A percentile compares a stretch with the other conserved stretches of the same genome.
phyloP scores from a whole-genome alignment of 2,113 vertebrate genomes.

The Leptobrachium ailaonicum region DNA sequence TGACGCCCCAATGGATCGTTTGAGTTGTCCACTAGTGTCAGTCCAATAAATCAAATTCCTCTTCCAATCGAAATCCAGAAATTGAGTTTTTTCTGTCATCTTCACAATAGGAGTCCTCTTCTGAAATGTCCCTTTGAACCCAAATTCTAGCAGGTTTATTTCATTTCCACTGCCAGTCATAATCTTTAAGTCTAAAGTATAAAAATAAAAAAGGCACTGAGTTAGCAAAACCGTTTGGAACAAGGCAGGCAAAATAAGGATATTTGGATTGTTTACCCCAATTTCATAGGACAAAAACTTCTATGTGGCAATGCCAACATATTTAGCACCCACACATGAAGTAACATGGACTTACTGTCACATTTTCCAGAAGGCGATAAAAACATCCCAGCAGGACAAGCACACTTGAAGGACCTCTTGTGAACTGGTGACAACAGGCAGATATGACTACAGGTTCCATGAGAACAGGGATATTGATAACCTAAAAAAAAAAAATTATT shows the following conservation, averaged over 20 bases:
- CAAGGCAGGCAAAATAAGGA: too few species aligned
- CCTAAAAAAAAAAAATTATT: not conserved
- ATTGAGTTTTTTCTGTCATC: constrained; percentile 63
- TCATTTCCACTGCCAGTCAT: constrained; percentile 66
- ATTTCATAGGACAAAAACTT: too few species aligned
- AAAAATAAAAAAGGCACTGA: not conserved
- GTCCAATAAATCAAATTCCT: constrained; percentile 77
- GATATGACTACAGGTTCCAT: constrained; percentile 70
- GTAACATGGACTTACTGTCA: constrained; percentile 67
- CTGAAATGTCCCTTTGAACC: constrained; percentile 50
- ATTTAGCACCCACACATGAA: too few species aligned
- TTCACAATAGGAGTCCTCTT: constrained; percentile 60
- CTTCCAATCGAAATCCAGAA: constrained; percentile 84
- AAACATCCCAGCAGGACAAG: constrained; percentile 74
- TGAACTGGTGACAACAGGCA: constrained; percentile 78
- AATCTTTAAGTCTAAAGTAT: constrained; percentile 71
- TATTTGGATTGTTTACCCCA: too few species aligned
- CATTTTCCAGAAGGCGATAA: constrained; percentile 75
- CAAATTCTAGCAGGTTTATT: constrained; percentile 73
- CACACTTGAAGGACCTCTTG: constrained; percentile 74
- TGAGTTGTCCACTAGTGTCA: constrained; percentile 71
- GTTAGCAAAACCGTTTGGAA: too few species aligned
- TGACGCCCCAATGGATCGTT: constrained; percentile 60
- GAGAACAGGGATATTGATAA: constrained; percentile 61
- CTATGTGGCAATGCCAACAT: too few species aligned